Evolutionary conservation across 2,888 invertebrate genomes (phyloP), one percentile per base, ranked within the genome.

Genomic region (Fragum fragum): DNA sequence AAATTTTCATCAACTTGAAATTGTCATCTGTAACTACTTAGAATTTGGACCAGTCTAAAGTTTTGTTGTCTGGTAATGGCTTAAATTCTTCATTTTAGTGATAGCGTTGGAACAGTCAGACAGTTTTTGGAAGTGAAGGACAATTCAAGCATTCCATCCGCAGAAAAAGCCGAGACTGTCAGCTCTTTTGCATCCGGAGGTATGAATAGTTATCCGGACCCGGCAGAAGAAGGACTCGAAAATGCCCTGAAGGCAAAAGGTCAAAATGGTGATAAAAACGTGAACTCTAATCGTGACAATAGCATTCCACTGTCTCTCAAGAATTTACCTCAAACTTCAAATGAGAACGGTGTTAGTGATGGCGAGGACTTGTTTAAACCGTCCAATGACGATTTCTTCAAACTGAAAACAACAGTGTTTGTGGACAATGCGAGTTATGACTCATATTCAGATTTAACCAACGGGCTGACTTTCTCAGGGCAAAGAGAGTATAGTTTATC

Each of bases 281-380:
- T n/a, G 42, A 26, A 36, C 39, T 14, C 47, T 26, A 82, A 72
- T 36, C 55, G 79, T n/a, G 71, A 74, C 42, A 73, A 73, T 29
- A 57, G 68, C 39, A 69, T 73, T 72, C 73, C 76, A 21, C 36
- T 80, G 5, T 57, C 57, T 11, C 52, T 83, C 47, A 71, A 73
- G 39, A 70, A 79, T 5, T 14, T 73, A 32, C 42, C 71, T 53
- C 63, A 63, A 7, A 69, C 18, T 53, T 3, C 32, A 23, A 26
- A 47, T 26, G 73, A 53, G 7, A 73, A 73, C 9, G 63, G 32
- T 52, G 61, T 55, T 11, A 76, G 81, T 78, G 87, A 88, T 55
- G 75, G 66, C 3, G 88, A 88, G 29, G 89, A 90, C 36, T 66
- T 90, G 36, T 90, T 90, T 69, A 80, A 87, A 71, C 85, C 88